Base-by-base conservation (phyloP, 2,113 vertebrate genomes). In the Mesembrinibis cayennensis region DNA sequence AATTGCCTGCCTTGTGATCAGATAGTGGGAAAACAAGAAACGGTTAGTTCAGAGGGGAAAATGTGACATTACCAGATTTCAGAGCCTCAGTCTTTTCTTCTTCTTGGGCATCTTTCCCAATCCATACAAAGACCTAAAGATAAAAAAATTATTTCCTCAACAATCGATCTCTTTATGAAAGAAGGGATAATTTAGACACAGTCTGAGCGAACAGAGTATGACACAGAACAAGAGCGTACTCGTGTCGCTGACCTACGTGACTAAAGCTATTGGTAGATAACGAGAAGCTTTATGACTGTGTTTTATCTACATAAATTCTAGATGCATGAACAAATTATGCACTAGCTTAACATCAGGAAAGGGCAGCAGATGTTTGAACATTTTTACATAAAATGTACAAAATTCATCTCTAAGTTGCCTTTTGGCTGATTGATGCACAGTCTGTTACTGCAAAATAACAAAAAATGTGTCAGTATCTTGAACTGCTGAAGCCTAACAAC, bases 91-190 rank as follows among this genome's bases (percentile, higher is more conserved):
- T 98, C 98, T 99, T 99, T 93, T 99, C 99, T 67, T 99, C 99
- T 76, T 99, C 99, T 13, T 99, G 99, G 58, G 99, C 99, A 58
- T 99, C 99, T 69, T 99, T 99, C 92, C 99, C 99, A 63, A 99
- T 99, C 99, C 99, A 99, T 85, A 99, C 99, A 93, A 99, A 99
- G 97, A 99, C 99, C 99, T 99, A 67, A 42, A 91, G 76, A 76
- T 66, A 55, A 88, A 96, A 78, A 96, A 67, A 82, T 81, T 45
- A 55, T 58, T 69, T 95, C 45, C 62, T 74, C 30, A 87, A 76
- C 53, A 66, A 38, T 38, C 12, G 1, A 5, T 72, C 30, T 73
- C 52, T 72, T 83, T 34, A 56, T 85, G 50, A 66, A 55, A 83
- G 56, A 34, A 59, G 25, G 47, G 7, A 2, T 32, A 55, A 61